Evolutionary conservation across 2,113 vertebrate genomes (phyloP).

Genomic region (Tachysurus fulvidraco): DNA sequence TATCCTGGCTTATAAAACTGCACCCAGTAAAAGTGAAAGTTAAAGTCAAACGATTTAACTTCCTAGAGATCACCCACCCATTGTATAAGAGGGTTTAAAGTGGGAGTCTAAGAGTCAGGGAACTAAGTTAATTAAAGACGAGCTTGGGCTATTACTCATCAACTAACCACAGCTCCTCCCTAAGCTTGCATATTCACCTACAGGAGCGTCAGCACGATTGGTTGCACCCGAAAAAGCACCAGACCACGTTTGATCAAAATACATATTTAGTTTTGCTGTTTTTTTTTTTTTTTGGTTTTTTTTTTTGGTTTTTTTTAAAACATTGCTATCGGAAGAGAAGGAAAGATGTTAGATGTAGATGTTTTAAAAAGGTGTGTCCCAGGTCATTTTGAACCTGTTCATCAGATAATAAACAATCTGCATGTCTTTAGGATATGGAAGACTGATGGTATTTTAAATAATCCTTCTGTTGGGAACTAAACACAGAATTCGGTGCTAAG

Average conservation of each 20-base stretch:
- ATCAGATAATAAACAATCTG: constrained; percentile 2
- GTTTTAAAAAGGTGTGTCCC: constrained; percentile 39
- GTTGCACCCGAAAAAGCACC: not conserved
- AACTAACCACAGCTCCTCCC: constrained; percentile 26
- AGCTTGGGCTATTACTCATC: constrained; percentile 37
- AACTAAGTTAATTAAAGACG: constrained; percentile 7
- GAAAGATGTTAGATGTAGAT: constrained; percentile 18
- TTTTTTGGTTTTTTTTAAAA: constrained; percentile 21
- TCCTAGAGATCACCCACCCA: constrained; percentile 10
- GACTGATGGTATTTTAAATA: constrained; percentile 40
- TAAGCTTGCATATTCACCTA: not conserved
- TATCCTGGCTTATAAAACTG: not conserved
- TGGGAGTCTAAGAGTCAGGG: not conserved
- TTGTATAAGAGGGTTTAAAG: not conserved
- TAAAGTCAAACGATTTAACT: constrained; percentile 8
- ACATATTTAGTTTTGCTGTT: constrained; percentile 37
- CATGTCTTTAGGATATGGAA: constrained; percentile 12
- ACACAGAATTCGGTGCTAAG: constrained; percentile 13
- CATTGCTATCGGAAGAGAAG: constrained; percentile 5
- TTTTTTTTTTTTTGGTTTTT: too few species aligned
- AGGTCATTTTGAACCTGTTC: constrained; percentile 14
- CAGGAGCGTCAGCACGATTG: not conserved
- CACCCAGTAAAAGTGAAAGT: constrained; percentile 40
- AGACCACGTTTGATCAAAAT: constrained; percentile 28
- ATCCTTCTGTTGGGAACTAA: constrained; percentile 11